These are phyloP conservation scores for Melinopterus prodromus DNA, from an alignment of 2,888 invertebrate species.

Conservation along the genomic window DNA sequence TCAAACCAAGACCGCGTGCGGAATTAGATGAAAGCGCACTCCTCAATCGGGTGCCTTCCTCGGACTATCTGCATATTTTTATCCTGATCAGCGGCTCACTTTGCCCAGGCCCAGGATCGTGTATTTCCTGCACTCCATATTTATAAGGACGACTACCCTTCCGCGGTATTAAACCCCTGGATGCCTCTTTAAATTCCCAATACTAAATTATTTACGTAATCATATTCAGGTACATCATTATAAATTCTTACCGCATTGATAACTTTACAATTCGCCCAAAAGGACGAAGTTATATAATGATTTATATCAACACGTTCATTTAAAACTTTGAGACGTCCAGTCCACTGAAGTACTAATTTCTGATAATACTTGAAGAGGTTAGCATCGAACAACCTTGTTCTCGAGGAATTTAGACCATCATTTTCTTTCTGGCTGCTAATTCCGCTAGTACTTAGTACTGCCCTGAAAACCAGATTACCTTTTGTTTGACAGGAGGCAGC, in stretches of 20 bases:
- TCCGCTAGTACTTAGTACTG: no score
- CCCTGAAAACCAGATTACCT: no score
- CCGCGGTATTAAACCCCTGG: neutral
- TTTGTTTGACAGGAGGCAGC: no score
- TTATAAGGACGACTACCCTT: neutral
- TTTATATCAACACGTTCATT: no score
- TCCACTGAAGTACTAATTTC: no score
- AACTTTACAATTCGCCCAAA: no score
- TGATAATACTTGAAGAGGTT: no score
- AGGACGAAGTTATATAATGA: no score
- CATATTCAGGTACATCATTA: neutral
- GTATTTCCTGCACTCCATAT: neutral
- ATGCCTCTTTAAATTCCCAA: neutral
- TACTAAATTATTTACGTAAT: neutral
- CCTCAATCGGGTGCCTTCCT: neutral
- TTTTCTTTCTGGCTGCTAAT: no score
- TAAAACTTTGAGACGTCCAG: no score
- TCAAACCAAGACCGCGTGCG: conserved; percentile 38
- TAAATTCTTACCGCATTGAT: neutral
- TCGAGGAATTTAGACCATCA: no score
- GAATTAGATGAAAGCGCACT: conserved; percentile 30
- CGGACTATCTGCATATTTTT: conserved; percentile 33
- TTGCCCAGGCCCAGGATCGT: neutral
- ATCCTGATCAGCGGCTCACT: conserved; percentile 16
- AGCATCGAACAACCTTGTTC: no score